These are phyloP conservation scores for Avahi laniger DNA, from an alignment of 2,797 vertebrate genomes.

Conservation along the genomic window DNA sequence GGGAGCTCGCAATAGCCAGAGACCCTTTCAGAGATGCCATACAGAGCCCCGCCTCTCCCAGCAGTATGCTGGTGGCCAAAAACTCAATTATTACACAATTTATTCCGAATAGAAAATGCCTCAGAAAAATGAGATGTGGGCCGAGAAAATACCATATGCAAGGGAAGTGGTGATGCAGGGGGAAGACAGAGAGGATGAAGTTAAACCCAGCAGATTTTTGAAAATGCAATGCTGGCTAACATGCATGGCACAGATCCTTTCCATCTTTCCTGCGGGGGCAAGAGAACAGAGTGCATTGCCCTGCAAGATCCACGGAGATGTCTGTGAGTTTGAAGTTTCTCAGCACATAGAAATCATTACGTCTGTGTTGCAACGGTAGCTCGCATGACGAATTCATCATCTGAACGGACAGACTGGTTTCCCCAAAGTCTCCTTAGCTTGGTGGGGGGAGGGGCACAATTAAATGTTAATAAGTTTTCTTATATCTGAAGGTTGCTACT, in stretches of 20 bases:
- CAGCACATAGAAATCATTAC: not conserved
- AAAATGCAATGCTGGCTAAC: not conserved
- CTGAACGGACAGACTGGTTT: conserved; percentile 63
- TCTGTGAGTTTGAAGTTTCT: conserved; percentile 7
- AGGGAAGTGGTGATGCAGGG: not conserved
- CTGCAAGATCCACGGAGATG: not conserved
- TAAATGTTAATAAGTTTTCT: conserved; percentile 22
- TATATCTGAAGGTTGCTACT: conserved; percentile 44
- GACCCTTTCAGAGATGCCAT: not conserved
- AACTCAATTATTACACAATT: not conserved
- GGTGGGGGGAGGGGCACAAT: not conserved
- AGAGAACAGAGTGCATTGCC: not conserved
- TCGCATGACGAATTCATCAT: conserved; percentile 56
- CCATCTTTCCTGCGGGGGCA: not conserved
- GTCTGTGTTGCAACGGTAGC: conserved; percentile 49
- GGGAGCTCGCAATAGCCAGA: not conserved
- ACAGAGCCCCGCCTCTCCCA: not conserved
- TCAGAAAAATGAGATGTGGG: not conserved
- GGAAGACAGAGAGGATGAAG: not conserved
- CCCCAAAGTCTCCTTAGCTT: conserved; percentile 47
- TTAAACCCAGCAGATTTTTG: conserved; percentile 39
- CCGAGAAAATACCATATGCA: not conserved
- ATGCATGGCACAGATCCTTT: not conserved
- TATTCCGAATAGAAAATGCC: not conserved
- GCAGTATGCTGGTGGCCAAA: no score